Evolutionary conservation across 2,113 vertebrate genomes (phyloP), one percentile per base, ranked within the genome.

Genomic region (Centropus unirufus): DNA sequence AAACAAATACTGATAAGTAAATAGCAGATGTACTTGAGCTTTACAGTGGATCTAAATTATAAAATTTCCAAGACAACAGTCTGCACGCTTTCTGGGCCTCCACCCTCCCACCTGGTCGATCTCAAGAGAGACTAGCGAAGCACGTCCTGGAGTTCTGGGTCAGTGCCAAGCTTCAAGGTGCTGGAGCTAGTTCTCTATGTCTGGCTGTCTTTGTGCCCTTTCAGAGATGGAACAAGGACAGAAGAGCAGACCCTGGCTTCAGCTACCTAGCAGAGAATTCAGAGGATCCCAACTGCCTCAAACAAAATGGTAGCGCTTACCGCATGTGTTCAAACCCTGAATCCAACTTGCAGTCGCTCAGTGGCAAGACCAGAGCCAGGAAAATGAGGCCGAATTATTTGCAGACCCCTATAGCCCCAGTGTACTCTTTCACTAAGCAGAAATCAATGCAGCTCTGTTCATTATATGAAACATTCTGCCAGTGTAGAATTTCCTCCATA

Each of bases 1-100:
- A 95, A 95, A 94, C 83, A 95, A 95, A 49, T 17, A 21, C 29
- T 93, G 69, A 40, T 58, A 85, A 92, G 69, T 77, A 67, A 85
- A 94, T 68, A 85, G 44, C 1, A 0, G 32, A 54, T 30, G 61
- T 84, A 21, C 89, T 85, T 89, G 59, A 94, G 75, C 19, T 87
- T 66, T 84, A 81, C 49, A 73, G 85, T 34, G 94, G 78, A 83
- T 94, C 40, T 68, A 58, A 67, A 59, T 19, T 18, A 74, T 2
- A 75, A 90, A 87, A 55, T 86, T 51, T 49, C 24, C 68, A 93
- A 86, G 26, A 19, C 46, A 74, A 34, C 77, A 92, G 51, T 77
- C 67, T 15, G 26, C 79, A 63, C 0, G 7, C 64, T 79, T 54
- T 51, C 51, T 64, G 61, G 72, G 42, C 49, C 64, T 83, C 70